phyloP scores from a whole-genome alignment of 2,888 invertebrate species.

The Meghimatium bilineatum region DNA sequence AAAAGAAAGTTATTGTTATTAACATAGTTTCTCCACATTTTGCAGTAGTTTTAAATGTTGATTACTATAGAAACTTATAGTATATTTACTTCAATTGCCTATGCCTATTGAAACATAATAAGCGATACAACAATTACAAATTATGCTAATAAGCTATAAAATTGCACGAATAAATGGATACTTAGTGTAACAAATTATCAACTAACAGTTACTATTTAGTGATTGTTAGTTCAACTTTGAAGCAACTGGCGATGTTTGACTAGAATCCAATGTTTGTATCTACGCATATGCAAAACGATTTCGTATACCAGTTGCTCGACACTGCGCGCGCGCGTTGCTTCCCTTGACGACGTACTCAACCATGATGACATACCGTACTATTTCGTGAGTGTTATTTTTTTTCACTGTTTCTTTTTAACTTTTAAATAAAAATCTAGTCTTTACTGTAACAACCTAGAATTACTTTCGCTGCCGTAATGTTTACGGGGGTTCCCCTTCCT shows the following conservation, averaged over 20 bases:
- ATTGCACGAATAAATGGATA: too few relatives aligned
- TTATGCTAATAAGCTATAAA: too few relatives aligned
- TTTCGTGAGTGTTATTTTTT: not conserved
- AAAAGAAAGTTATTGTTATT: not conserved
- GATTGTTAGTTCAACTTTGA: not conserved
- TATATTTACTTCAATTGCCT: too few relatives aligned
- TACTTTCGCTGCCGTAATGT: slow-evolving; percentile 36
- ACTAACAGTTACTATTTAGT: not conserved
- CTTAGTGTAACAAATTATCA: too few relatives aligned
- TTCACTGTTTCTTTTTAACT: not conserved
- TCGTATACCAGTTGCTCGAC: not conserved
- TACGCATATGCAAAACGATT: not conserved
- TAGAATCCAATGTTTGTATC: not conserved
- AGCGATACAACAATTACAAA: too few relatives aligned
- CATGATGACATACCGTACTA: slow-evolving; percentile 6
- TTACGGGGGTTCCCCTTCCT: slow-evolving; percentile 5
- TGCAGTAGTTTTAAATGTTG: not conserved
- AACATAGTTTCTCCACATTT: not conserved
- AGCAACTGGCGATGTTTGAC: not conserved
- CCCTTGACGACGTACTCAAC: slow-evolving; percentile 2
- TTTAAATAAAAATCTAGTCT: not conserved
- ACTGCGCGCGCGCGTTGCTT: slow-evolving; percentile 19
- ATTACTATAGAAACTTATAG: too few relatives aligned
- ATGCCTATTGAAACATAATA: too few relatives aligned
- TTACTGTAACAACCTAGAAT: not conserved